Conservation (phyloP, 2,113 vertebrate genomes). For the Octodon degus region DNA sequence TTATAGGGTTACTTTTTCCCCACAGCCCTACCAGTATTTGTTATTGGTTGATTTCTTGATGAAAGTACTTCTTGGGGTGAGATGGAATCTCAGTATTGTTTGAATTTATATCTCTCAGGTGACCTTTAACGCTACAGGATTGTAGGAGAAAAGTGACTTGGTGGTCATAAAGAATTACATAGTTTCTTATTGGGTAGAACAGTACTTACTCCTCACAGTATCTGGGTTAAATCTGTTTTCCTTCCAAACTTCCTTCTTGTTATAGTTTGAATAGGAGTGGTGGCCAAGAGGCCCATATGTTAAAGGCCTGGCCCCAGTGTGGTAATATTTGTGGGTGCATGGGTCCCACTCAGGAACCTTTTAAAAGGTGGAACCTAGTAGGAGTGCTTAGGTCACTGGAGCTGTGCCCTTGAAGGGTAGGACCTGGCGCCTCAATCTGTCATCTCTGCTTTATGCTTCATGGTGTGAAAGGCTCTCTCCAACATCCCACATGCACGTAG, state of each 20-base stretch:
- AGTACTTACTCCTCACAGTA: background rate
- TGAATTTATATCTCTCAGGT: no score
- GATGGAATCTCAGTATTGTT: no score
- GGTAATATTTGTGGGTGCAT: background rate
- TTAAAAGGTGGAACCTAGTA: no score
- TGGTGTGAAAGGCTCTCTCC: background rate
- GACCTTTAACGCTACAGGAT: rapidly evolving
- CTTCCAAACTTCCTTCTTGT: background rate
- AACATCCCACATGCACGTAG: background rate
- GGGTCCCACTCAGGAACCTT: no score
- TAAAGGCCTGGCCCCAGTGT: no score
- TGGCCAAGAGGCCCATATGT: background rate
- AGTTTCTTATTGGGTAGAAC: background rate
- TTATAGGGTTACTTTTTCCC: no score
- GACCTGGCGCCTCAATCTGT: no score
- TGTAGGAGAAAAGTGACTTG: background rate
- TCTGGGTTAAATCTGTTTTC: no score
- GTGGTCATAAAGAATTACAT: background rate
- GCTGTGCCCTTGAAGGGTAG: background rate
- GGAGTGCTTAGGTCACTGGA: background rate
- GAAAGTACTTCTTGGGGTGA: no score
- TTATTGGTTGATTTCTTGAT: no score
- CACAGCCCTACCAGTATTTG: no score
- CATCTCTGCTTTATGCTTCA: background rate
- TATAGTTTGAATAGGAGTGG: background rate